Conservation (phyloP, 2,888 invertebrate genomes). For the Arctia plantaginis region DNA sequence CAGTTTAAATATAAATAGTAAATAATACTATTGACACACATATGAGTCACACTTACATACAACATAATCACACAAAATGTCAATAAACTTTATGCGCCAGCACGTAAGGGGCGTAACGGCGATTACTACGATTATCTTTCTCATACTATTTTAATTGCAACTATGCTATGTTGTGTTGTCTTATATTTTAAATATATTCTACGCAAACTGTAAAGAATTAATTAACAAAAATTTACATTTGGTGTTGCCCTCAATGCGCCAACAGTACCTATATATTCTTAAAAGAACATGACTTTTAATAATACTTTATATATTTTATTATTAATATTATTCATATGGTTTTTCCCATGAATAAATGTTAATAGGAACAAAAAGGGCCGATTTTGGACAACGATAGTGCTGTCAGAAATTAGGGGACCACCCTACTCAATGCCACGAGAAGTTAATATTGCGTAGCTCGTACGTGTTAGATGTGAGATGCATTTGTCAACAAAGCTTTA, state of each 20-base stretch:
- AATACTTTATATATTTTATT: background rate
- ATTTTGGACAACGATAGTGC: background rate
- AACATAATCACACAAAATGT: conserved; percentile 42
- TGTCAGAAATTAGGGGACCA: background rate
- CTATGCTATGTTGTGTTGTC: background rate
- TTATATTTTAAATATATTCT: background rate
- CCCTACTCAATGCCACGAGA: background rate
- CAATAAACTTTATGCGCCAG: conserved; percentile 44
- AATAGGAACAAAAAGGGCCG: background rate
- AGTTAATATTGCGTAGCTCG: background rate
- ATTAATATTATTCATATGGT: background rate
- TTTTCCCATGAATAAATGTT: background rate
- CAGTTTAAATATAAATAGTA: background rate
- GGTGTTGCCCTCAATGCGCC: too few relatives aligned
- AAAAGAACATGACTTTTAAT: too few relatives aligned
- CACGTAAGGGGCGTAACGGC: conserved; percentile 15
- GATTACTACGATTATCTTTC: conserved; percentile 23
- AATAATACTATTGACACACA: conserved; percentile 42
- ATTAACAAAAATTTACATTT: background rate
- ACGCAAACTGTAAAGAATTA: background rate
- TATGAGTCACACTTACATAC: conserved; percentile 35
- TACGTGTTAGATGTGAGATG: background rate
- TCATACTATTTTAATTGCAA: background rate
- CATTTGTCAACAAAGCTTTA: background rate
- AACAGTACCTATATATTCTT: too few relatives aligned